Evolutionary conservation across 2,888 invertebrate species (phyloP).

Genomic region (Phalangium opilio): DNA sequence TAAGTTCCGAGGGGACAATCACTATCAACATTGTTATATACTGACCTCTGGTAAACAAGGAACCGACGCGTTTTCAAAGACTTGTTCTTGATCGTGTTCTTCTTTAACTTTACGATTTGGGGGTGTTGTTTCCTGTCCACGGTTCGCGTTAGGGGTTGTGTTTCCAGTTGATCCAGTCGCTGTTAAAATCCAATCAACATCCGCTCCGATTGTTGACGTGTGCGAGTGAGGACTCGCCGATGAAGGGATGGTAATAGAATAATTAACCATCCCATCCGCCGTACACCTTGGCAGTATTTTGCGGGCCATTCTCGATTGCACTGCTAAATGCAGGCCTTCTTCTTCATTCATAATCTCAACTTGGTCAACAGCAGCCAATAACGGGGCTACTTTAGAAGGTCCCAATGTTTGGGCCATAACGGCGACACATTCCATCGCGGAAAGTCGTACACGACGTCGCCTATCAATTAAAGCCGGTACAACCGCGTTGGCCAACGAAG

Average conservation of each 20-base stretch:
- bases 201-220: constrained; percentile 38
- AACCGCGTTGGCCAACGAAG: constrained; percentile 32
- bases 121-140: too few species aligned
- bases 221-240: constrained; percentile 26
- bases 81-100: too few species aligned
- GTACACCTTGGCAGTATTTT: constrained; percentile 55
- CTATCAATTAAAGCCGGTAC: constrained; percentile 40
- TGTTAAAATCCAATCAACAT: constrained; percentile 58
- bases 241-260: constrained; percentile 47
- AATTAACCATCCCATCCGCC: constrained; percentile 54
- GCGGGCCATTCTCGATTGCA: constrained; percentile 56
- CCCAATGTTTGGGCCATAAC: constrained; percentile 56
- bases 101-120: too few species aligned
- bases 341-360: constrained; percentile 31
- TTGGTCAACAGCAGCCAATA: constrained; percentile 37
- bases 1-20: too few species aligned
- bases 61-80: too few species aligned
- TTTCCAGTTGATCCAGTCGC: constrained; percentile 25
- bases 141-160: too few species aligned
- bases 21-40: too few species aligned
- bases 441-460: constrained; percentile 59
- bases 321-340: constrained; percentile 42
- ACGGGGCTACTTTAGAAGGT: constrained; percentile 38
- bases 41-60: too few species aligned
- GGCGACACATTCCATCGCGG: constrained; percentile 59